Evolutionary conservation across 2,113 vertebrate genomes (phyloP).

Genomic region (Gambusia affinis): DNA sequence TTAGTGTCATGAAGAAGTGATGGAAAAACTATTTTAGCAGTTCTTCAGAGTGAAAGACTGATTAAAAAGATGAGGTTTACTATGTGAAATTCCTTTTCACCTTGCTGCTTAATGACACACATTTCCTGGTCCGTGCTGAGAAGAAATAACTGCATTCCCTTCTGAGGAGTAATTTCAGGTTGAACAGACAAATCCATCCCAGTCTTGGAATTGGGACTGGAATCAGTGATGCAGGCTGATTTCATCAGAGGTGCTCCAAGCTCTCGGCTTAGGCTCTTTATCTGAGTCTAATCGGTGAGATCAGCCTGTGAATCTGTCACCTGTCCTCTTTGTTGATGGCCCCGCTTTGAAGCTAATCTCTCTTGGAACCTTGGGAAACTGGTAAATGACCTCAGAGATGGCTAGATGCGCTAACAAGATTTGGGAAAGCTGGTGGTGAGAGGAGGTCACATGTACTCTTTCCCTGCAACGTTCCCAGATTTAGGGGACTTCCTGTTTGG

Average conservation of each 20-base stretch:
- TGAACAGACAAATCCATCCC: conserved; percentile 27
- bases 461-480: conserved; percentile 71
- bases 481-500: conserved; percentile 60
- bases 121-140: background rate
- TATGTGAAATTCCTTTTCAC: background rate
- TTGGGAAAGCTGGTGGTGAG: conserved; percentile 76
- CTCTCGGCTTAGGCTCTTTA: conserved; percentile 69
- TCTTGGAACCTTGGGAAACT: conserved; percentile 76
- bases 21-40: background rate
- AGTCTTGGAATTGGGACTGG: conserved; percentile 34
- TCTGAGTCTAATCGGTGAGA: conserved; percentile 78
- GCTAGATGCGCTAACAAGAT: conserved; percentile 78
- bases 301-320: conserved; percentile 84
- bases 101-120: background rate
- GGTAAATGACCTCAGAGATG: conserved; percentile 73
- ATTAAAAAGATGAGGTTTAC: background rate
- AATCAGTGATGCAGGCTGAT: conserved; percentile 76
- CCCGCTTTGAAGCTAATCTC: conserved; percentile 74
- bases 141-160: conserved; percentile 37
- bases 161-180: conserved; percentile 10
- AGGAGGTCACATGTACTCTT: conserved; percentile 81
- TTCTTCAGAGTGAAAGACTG: background rate
- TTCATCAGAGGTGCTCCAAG: conserved; percentile 66
- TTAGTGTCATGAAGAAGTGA: background rate
- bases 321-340: conserved; percentile 64